Conservation (phyloP, 2,113 vertebrate genomes). For the Arizona elegans region DNA sequence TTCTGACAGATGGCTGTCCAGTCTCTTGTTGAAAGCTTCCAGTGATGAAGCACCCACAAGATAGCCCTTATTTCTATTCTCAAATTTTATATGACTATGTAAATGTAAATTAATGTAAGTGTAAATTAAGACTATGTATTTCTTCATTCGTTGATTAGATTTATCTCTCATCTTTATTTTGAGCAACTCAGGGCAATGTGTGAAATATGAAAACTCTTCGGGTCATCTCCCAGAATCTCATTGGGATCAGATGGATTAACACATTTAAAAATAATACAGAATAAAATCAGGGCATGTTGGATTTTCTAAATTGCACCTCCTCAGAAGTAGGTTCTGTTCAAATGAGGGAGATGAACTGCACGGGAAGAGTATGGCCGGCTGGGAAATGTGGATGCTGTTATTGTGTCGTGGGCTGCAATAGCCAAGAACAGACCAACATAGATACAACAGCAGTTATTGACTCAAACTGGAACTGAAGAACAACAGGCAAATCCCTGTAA, state of each 20-base stretch:
- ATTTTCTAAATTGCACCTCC: not conserved
- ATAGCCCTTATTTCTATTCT: not conserved
- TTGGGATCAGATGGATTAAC: not conserved
- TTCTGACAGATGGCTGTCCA: too few species aligned
- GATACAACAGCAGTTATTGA: too few species aligned
- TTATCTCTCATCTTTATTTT: not conserved
- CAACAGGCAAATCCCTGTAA: too few species aligned
- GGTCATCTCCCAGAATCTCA: not conserved
- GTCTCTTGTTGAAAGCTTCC: too few species aligned
- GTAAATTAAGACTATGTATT: not conserved
- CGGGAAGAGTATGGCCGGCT: not conserved
- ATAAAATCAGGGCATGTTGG: not conserved
- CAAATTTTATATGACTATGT: not conserved
- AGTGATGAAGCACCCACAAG: too few species aligned
- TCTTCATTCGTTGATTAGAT: not conserved
- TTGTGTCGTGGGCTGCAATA: too few species aligned
- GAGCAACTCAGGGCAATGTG: not conserved
- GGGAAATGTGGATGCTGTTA: not conserved
- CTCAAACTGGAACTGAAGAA: too few species aligned
- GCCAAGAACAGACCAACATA: too few species aligned
- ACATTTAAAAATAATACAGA: not conserved
- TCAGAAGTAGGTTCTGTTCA: too few species aligned
- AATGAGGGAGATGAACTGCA: not conserved
- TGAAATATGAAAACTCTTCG: not conserved
- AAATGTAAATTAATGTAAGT: not conserved